A percentile compares a stretch with the other conserved stretches of the same genome.
These are phyloP conservation scores for Uropsilus gracilis DNA, from an alignment of 2,113 vertebrate genomes.

Conservation along the genomic window DNA sequence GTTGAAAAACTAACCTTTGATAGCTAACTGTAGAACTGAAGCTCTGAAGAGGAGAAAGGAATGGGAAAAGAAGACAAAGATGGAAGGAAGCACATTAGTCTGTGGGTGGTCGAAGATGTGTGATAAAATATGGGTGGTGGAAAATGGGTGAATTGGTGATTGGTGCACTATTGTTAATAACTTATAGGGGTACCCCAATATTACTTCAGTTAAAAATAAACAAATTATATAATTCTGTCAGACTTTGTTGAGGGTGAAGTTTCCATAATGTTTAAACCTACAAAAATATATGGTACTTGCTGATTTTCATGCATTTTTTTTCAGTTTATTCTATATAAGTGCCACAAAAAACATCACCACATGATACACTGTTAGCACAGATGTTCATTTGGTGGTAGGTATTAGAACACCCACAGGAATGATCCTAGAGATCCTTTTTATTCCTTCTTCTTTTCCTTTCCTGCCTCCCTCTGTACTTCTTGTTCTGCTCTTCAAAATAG, in stretches of 20 bases:
- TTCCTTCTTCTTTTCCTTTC: not conserved
- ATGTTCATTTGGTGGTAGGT: not conserved
- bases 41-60: too few species aligned
- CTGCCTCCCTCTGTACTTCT: not conserved
- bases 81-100: too few species aligned
- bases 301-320: not conserved
- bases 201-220: not conserved
- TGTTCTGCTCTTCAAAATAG: not conserved
- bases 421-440: not conserved
- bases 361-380: not conserved
- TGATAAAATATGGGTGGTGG: too few species aligned
- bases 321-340: not conserved
- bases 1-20: too few species aligned
- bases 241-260: not conserved
- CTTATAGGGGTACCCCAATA: too few species aligned
- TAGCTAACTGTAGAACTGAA: too few species aligned
- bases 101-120: too few species aligned
- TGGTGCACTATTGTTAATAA: too few species aligned
- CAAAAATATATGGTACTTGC: not conserved
- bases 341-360: not conserved
- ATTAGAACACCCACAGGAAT: not conserved
- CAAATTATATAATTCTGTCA: not conserved
- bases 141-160: too few species aligned
- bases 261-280: not conserved
- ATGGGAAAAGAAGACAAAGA: too few species aligned